These are phyloP conservation scores for Ramphastos sulfuratus DNA, from an alignment of 2,113 vertebrate genomes.

Conservation along the genomic window DNA sequence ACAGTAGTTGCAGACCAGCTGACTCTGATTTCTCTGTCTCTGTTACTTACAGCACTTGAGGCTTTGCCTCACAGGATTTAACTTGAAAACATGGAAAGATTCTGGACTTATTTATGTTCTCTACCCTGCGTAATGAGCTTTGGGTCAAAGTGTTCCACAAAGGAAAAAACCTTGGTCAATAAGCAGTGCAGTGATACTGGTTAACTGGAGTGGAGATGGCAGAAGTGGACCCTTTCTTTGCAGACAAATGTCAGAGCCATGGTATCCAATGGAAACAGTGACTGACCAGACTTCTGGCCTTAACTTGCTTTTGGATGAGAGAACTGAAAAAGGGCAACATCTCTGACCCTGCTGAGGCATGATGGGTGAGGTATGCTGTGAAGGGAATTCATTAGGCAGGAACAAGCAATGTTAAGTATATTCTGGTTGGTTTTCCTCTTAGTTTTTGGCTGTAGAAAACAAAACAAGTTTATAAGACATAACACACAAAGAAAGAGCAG, in stretches of 20 bases:
- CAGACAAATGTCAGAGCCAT: not conserved
- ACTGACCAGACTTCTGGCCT: not conserved
- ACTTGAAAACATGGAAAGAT: not conserved
- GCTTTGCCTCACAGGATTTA: not conserved
- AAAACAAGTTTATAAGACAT: not conserved
- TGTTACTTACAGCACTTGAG: not conserved
- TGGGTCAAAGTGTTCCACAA: not conserved
- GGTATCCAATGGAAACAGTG: not conserved
- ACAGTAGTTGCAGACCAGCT: not conserved
- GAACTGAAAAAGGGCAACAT: not conserved
- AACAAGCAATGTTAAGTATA: not conserved
- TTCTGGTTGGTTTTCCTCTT: not conserved
- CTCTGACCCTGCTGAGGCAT: not conserved
- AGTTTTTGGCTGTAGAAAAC: not conserved
- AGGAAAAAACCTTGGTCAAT: not conserved
- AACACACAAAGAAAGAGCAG: not conserved
- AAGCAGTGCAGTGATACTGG: not conserved
- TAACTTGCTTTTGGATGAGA: not conserved
- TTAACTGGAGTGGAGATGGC: not conserved
- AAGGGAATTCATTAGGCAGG: constrained; percentile 30
- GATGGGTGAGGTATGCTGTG: constrained; percentile 11
- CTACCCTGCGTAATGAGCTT: not conserved
- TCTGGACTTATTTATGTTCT: not conserved
- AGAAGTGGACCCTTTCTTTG: not conserved
- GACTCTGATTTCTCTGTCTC: not conserved